These are phyloP conservation scores for Clytia hemisphaerica DNA, from an alignment of 30 jellyfish, hydroid and myxozoan genomes.

Conservation along the genomic window DNA sequence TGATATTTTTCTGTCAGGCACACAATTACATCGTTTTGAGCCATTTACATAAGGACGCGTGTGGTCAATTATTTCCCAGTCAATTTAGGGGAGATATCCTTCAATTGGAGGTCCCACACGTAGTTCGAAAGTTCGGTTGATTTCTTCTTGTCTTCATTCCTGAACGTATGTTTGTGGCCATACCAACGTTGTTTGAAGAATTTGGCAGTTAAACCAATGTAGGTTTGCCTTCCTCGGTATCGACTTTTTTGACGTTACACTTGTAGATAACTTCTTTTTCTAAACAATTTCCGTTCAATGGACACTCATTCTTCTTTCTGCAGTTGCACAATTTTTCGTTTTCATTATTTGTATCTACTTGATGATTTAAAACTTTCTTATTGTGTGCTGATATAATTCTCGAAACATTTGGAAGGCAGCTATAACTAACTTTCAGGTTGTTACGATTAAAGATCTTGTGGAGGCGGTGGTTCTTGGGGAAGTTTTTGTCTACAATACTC, in stretches of 20 bases:
- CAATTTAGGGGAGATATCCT: too few relatives aligned
- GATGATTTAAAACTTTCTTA: constrained; percentile 23
- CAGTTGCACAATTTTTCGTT: constrained; percentile 33
- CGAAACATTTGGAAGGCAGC: constrained; percentile 38
- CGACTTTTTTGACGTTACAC: constrained; percentile 7
- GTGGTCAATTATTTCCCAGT: too few relatives aligned
- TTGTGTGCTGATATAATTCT: constrained; percentile 27
- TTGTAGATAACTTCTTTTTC: constrained; percentile 33
- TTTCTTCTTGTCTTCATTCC: too few relatives aligned
- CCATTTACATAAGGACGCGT: too few relatives aligned
- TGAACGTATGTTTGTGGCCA: too few relatives aligned
- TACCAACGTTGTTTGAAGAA: too few relatives aligned
- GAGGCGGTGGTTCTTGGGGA: constrained; percentile 40
- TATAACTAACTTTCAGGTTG: constrained; percentile 34
- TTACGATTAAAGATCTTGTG: constrained; percentile 44
- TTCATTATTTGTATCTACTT: background rate
- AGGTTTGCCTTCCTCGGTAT: too few relatives aligned
- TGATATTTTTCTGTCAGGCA: too few relatives aligned
- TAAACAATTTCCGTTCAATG: constrained; percentile 40
- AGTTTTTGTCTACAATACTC: constrained; percentile 36
- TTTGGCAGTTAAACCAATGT: too few relatives aligned
- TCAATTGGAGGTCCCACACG: too few relatives aligned
- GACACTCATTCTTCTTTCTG: constrained; percentile 30
- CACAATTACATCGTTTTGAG: too few relatives aligned
- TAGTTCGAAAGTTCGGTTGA: too few relatives aligned